Evolutionary conservation across 1,140 invertebrate species (phyloP), one percentile per base, ranked within the genome.

Genomic region (Latrodectus geometricus): DNA sequence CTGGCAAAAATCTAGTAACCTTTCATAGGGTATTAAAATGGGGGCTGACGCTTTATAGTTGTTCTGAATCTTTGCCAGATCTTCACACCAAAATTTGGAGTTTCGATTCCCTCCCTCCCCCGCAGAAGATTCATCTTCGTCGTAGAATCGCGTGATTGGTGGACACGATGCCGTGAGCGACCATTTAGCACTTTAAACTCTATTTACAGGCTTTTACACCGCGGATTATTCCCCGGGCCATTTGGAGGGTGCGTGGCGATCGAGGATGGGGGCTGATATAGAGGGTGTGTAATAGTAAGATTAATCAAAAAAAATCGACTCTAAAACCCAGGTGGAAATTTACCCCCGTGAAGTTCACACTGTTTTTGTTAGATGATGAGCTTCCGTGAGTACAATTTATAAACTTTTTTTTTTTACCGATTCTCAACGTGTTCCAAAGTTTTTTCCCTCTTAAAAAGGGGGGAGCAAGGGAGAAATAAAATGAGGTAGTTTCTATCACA

Each of bases 321-420:
- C 54, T 14, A 61, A 61, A 70, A 70, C 35, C 69, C 69, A 70
- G 69, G 69, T 70, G 69, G 69, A 20, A 70, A 70, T 48, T 70
- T 70, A 70, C 69, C 20, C 69, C 69, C 14, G 69, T 70, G 69
- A 70, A 70, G 17, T 23, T 70, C 35, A 20, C 20, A 70, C 69
- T 20, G 21, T 70, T 70, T 70, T 14, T 12, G 20, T 14, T n/a
- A 48, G 20, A 12, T 23, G 69, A 23, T 70, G 21, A 61, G 54
- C 54, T 61, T 11, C 69, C 15, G 12, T 23, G 20, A 23, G 15
- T 70, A 20, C 12, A 12, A 21, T 23, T 70, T 70, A n/a, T 66
- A 12, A 12, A 70, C 69, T 70, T 70, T 70, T 21, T 70, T 70
- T 70, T 70, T 70, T 21, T 23, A n/a, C 69, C n/a, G 21, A 9